These are phyloP conservation scores for Blennius ocellaris DNA, from an alignment of 2,113 vertebrate species.

Conservation along the genomic window DNA sequence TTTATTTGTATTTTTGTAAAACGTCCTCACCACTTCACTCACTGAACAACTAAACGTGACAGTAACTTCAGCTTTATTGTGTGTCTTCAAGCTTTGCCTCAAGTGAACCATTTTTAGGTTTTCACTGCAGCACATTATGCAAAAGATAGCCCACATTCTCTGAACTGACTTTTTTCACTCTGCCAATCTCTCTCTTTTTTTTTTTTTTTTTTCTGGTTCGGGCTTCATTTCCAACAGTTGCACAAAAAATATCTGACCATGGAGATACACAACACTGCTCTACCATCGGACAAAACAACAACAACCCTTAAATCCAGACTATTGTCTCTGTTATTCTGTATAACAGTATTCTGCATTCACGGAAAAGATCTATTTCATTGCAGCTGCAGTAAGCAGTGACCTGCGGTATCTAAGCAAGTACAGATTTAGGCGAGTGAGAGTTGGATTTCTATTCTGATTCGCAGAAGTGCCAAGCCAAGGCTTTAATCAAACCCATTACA, in stretches of 20 bases:
- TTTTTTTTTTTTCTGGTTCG: background rate
- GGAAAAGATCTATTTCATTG: too few relatives aligned
- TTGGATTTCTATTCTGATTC: too few relatives aligned
- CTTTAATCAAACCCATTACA: too few relatives aligned
- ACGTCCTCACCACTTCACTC: slow-evolving; percentile 7
- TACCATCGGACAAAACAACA: background rate
- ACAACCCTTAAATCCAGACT: background rate
- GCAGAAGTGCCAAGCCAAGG: too few relatives aligned
- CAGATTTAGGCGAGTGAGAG: too few relatives aligned
- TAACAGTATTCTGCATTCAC: background rate
- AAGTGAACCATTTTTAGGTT: slow-evolving; percentile 49
- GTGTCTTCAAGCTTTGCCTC: slow-evolving; percentile 21
- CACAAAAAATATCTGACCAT: background rate
- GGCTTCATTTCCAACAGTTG: background rate
- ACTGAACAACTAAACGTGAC: slow-evolving; percentile 13
- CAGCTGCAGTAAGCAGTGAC: too few relatives aligned
- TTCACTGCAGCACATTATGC: slow-evolving; percentile 51
- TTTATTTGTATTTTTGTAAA: slow-evolving; percentile 39
- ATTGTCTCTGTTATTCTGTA: background rate
- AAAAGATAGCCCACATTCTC: slow-evolving; percentile 41
- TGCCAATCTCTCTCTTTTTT: background rate
- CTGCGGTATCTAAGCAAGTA: too few relatives aligned
- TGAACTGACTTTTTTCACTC: slow-evolving; percentile 31
- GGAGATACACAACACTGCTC: background rate
- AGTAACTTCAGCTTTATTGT: slow-evolving; percentile 14